These are phyloP conservation scores for Rotaria magnacalcarata DNA, from an alignment of 2,888 invertebrate genomes.

Conservation along the genomic window DNA sequence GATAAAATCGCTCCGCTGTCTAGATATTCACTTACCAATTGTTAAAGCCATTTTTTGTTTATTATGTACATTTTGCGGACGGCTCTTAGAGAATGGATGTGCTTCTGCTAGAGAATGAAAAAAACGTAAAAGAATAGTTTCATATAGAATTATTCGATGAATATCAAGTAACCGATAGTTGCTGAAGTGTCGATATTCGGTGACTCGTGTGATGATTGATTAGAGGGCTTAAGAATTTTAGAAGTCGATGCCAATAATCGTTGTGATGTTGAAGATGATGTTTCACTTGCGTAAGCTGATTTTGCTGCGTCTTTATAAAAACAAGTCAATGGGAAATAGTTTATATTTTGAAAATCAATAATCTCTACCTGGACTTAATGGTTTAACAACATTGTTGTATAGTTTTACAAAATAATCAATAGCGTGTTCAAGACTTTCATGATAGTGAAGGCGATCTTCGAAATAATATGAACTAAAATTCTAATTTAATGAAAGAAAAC, in stretches of 20 bases:
- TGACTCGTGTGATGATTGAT: not conserved
- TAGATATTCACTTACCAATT: not conserved
- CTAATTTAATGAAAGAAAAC: not conserved
- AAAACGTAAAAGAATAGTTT: not conserved
- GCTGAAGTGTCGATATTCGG: not conserved
- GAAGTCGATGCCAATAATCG: not conserved
- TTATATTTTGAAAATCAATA: not conserved
- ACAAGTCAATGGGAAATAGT: not conserved
- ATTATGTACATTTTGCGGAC: not conserved
- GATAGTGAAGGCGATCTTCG: not conserved
- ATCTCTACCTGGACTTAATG: not conserved
- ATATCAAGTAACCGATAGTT: not conserved
- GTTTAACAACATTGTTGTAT: not conserved
- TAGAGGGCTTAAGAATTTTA: not conserved
- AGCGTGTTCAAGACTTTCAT: constrained; percentile 30
- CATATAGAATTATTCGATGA: too few species aligned
- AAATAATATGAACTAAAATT: not conserved
- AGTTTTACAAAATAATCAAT: constrained; percentile 12
- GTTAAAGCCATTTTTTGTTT: not conserved
- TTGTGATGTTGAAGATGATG: not conserved
- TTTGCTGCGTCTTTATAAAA: not conserved
- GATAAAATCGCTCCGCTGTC: too few species aligned
- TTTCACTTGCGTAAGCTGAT: not conserved
- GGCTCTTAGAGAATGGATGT: not conserved
- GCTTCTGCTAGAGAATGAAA: not conserved